A percentile compares a stretch with the other conserved stretches of the same genome.
Conservation (phyloP, 2,888 invertebrate species). For the Amiota mariae region DNA sequence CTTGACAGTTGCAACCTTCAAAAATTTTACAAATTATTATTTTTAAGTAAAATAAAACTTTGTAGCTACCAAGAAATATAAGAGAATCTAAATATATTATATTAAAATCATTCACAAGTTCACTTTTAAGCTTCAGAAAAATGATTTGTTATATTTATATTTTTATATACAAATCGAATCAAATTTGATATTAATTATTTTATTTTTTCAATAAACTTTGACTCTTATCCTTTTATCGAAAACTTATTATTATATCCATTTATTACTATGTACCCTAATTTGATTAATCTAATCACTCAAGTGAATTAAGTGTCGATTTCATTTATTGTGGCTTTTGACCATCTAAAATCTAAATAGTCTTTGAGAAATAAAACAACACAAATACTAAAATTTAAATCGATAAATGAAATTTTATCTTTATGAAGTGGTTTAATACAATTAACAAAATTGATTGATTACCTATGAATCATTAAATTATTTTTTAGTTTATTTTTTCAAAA, state of each 20-base stretch:
- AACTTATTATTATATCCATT: conserved; percentile 3
- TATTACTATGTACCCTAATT: no score
- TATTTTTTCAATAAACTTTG: not conserved
- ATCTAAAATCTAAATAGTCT: conserved; percentile 54
- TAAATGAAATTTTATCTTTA: conserved; percentile 65
- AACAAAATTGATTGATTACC: conserved; percentile 58
- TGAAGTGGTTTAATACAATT: conserved; percentile 56
- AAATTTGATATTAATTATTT: conserved; percentile 36
- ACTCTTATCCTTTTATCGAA: conserved; percentile 22
- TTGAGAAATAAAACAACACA: not conserved
- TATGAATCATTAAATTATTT: no score
- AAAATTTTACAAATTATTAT: no score
- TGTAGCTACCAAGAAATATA: no score
- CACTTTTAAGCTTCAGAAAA: conserved; percentile 62
- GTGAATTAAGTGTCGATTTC: conserved; percentile 31
- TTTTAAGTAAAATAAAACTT: no score
- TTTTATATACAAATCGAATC: conserved; percentile 69
- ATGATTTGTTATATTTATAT: conserved; percentile 1
- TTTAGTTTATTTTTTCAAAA: no score
- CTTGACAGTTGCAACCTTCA: no score
- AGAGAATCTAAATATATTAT: no score
- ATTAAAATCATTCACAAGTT: conserved; percentile 52
- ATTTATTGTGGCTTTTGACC: conserved; percentile 42
- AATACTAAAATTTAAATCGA: conserved; percentile 52
- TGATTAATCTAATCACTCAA: conserved; percentile 62